phyloP scores from a whole-genome alignment of 2,888 invertebrate species.

The Zeuzera pyrina region DNA sequence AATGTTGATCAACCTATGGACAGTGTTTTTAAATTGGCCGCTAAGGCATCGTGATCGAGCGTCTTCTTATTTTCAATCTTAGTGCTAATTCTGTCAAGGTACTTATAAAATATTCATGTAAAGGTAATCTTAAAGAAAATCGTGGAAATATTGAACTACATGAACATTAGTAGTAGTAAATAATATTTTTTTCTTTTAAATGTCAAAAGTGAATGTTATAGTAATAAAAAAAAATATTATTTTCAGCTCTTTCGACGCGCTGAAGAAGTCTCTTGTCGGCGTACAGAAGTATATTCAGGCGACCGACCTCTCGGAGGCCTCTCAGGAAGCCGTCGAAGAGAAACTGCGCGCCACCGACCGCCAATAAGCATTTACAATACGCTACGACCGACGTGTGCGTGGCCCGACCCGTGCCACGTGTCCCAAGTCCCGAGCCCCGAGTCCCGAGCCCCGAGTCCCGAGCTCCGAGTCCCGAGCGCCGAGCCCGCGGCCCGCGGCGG shows the following conservation, averaged over 20 bases:
- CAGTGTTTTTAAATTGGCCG: too few species aligned
- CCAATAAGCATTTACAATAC: conserved; percentile 75
- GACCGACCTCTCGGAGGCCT: conserved; percentile 94
- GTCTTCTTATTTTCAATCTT: too few species aligned
- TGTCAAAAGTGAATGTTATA: too few species aligned
- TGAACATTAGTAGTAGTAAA: too few species aligned
- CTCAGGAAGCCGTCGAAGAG: conserved; percentile 94
- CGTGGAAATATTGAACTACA: too few species aligned
- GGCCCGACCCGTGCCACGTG: background rate
- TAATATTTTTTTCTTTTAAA: too few species aligned
- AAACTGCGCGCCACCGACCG: conserved; percentile 95
- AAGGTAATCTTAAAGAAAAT: too few species aligned
- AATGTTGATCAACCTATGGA: too few species aligned
- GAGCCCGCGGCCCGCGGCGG: conserved; percentile 18
- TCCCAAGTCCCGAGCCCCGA: conserved; percentile 1
- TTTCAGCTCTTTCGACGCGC: conserved; percentile 95
- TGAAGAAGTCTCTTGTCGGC: conserved; percentile 97
- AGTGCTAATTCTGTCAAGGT: too few species aligned
- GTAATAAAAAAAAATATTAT: too few species aligned
- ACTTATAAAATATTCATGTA: too few species aligned
- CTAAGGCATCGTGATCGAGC: too few species aligned
- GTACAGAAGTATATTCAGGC: conserved; percentile 98
- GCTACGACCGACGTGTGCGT: conserved; percentile 4
- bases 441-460: conserved; percentile 3
- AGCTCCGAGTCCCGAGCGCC: conserved; percentile 20